These are phyloP conservation scores for Sebastes hopkinsi DNA, from an alignment of 2,797 vertebrate genomes.

Conservation along the genomic window DNA sequence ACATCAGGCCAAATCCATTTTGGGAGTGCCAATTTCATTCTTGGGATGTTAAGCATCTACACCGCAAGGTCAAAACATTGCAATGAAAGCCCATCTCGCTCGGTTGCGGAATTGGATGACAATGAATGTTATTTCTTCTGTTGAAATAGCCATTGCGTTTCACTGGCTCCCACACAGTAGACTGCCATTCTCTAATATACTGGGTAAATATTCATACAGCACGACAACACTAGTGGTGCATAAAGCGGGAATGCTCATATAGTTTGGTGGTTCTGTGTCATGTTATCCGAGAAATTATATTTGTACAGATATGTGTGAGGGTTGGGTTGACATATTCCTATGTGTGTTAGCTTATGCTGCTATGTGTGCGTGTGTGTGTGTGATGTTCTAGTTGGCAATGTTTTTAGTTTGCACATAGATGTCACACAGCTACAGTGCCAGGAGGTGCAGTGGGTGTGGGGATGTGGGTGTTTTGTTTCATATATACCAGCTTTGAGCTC, in stretches of 20 bases:
- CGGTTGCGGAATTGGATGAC: conserved; percentile 47
- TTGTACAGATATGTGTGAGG: conserved; percentile 35
- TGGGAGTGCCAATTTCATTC: conserved; percentile 73
- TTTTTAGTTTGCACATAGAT: conserved; percentile 58
- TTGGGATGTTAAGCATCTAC: conserved; percentile 73
- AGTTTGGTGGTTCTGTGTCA: conserved; percentile 20
- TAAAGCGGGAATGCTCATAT: conserved; percentile 11
- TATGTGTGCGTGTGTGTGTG: conserved; percentile 17
- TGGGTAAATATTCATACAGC: conserved; percentile 35
- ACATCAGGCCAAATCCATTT: conserved; percentile 77
- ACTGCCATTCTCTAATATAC: conserved; percentile 36
- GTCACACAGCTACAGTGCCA: conserved; percentile 68
- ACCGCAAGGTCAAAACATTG: conserved; percentile 74
- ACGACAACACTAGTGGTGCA: conserved; percentile 24
- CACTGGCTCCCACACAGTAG: conserved; percentile 46
- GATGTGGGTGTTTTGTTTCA: conserved; percentile 77
- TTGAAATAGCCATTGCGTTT: conserved; percentile 59
- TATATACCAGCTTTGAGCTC: conserved; percentile 69
- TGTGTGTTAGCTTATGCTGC: conserved; percentile 11
- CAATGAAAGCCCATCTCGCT: conserved; percentile 53
- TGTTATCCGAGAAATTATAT: conserved; percentile 41
- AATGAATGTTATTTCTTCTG: conserved; percentile 57
- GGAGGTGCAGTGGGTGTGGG: conserved; percentile 73
- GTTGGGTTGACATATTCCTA: conserved; percentile 14
- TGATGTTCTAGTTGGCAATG: conserved; percentile 33